Evolutionary conservation across 37 sponge, comb jelly and placozoan genomes (phyloP).

Genomic region (Halichondria panicea): DNA sequence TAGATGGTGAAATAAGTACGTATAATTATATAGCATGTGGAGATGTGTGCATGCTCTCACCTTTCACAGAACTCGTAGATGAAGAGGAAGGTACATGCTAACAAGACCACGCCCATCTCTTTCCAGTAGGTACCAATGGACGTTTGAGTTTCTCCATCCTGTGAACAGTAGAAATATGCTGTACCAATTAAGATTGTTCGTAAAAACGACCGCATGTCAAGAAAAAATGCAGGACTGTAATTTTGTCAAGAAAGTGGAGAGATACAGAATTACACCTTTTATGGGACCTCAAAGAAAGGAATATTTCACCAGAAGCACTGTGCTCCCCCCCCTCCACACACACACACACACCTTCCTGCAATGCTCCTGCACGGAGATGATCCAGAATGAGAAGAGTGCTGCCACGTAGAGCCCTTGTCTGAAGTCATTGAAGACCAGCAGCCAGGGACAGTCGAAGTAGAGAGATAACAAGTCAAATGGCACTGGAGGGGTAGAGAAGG

Average conservation of each 20-base stretch:
- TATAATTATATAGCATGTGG: background rate
- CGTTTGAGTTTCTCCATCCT: constrained; percentile 19
- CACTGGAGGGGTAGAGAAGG: constrained; percentile 21
- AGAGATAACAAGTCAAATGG: constrained; percentile 62
- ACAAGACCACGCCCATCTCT: constrained; percentile 37
- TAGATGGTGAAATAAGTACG: background rate
- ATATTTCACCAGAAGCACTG: too few species aligned
- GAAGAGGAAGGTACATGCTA: constrained; percentile 47
- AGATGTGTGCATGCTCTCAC: constrained; percentile 16
- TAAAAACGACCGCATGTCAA: too few species aligned
- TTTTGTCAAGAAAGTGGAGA: too few species aligned
- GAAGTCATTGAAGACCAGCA: constrained; percentile 71
- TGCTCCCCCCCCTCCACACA: too few species aligned
- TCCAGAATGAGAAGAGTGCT: constrained; percentile 68
- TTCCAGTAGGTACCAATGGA: constrained; percentile 60
- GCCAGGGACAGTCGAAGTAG: constrained; percentile 67
- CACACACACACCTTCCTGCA: too few species aligned
- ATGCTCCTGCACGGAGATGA: constrained; percentile 70
- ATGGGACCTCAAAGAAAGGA: too few species aligned
- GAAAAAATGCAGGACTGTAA: too few species aligned
- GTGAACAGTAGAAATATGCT: background rate
- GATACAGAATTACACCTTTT: too few species aligned
- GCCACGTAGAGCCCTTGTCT: constrained; percentile 59
- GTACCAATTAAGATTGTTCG: constrained; percentile 3
- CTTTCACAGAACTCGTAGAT: constrained; percentile 86